Evolutionary conservation across 2,888 invertebrate species (phyloP).

Genomic region (Metopia argyrocephala): DNA sequence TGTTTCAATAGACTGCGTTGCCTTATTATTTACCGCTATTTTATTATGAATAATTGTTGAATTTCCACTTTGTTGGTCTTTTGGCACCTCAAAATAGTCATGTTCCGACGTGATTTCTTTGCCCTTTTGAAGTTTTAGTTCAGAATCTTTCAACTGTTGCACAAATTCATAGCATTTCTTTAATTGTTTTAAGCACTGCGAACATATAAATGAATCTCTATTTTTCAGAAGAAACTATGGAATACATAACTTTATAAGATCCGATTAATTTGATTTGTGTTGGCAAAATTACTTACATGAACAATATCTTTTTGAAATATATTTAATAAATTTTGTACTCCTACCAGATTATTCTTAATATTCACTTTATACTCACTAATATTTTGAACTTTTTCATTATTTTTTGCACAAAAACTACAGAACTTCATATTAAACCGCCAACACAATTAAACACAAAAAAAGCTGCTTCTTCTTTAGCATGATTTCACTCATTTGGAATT

Average conservation of each 20-base stretch:
- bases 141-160: constrained; percentile 42
- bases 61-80: not conserved
- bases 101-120: constrained; percentile 43
- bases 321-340: constrained; percentile 31
- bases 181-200: constrained; percentile 38
- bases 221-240: constrained; percentile 18
- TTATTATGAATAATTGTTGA: not conserved
- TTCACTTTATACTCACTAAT: constrained; percentile 32
- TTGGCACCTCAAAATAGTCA: constrained; percentile 17
- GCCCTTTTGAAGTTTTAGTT: not conserved
- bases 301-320: constrained; percentile 47
- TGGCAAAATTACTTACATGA: constrained; percentile 30
- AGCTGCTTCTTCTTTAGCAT: not conserved
- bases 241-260: not conserved
- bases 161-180: constrained; percentile 52
- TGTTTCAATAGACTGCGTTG: not conserved
- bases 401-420: constrained; percentile 59
- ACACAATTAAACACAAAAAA: not conserved
- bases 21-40: not conserved
- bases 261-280: not conserved
- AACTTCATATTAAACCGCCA: not conserved
- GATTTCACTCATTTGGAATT: not conserved
- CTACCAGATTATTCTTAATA: constrained; percentile 5
- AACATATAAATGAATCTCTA: constrained; percentile 41
- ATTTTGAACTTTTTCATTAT: constrained; percentile 11